These are phyloP conservation scores for Drosophila rubida DNA, from an alignment of 2,888 invertebrate genomes.

Conservation along the genomic window DNA sequence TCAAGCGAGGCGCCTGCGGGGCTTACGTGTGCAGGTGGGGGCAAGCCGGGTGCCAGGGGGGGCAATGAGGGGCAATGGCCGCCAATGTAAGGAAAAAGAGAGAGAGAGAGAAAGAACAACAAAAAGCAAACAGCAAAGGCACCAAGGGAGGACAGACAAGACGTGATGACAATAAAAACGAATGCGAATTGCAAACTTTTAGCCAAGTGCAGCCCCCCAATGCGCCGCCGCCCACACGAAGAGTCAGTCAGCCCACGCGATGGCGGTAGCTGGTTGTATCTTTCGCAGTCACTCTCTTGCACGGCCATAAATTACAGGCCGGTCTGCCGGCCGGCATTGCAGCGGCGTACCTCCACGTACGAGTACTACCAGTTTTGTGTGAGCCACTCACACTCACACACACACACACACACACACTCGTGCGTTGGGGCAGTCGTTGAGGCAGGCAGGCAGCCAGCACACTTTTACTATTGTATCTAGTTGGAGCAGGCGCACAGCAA, in stretches of 20 bases:
- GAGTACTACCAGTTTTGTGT: constrained; percentile 53
- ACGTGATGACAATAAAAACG: constrained; percentile 74
- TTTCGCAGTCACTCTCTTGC: constrained; percentile 49
- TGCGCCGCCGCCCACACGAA: constrained; percentile 1
- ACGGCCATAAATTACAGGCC: constrained; percentile 72
- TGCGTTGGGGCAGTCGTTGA: constrained; percentile 17
- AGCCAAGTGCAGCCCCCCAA: constrained; percentile 61
- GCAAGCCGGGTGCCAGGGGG: background rate
- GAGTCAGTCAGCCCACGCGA: constrained; percentile 53
- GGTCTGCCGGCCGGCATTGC: constrained; percentile 72
- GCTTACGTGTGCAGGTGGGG: background rate
- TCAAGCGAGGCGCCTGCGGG: background rate
- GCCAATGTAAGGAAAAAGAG: constrained; percentile 38
- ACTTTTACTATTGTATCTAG: constrained; percentile 85
- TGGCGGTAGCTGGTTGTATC: constrained; percentile 40
- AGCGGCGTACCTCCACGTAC: constrained; percentile 15
- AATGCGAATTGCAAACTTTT: constrained; percentile 76
- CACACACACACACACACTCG: constrained; percentile 23
- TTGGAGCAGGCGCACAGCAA: constrained; percentile 83
- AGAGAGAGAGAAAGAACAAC: background rate
- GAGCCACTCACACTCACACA: constrained; percentile 17
- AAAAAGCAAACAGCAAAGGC: constrained; percentile 35
- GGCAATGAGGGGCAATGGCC: constrained; percentile 54
- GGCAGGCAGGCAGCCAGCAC: constrained; percentile 51
- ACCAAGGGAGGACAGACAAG: constrained; percentile 57